These are phyloP conservation scores for Mycogona germanica DNA, from an alignment of 2,888 invertebrate genomes.

Conservation along the genomic window DNA sequence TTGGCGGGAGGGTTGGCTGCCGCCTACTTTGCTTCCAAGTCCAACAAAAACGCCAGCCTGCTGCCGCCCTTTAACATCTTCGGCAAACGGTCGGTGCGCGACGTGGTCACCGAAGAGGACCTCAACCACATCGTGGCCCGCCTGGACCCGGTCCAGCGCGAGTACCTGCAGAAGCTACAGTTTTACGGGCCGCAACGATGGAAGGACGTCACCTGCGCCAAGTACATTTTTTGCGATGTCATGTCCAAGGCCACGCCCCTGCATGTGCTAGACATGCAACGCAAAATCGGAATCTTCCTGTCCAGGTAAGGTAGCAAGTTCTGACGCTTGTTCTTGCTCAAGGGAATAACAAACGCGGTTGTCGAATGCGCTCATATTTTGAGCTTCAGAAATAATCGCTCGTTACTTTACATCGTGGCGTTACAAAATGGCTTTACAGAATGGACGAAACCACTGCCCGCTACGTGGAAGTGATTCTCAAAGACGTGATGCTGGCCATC, in stretches of 20 bases:
- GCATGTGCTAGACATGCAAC: constrained; percentile 20
- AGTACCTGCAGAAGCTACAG: constrained; percentile 21
- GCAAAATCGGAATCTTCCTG: constrained; percentile 20
- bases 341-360: neutral
- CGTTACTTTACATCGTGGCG: too few species aligned
- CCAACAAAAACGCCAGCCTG: neutral
- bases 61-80: constrained; percentile 11
- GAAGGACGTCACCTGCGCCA: constrained; percentile 22
- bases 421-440: constrained; percentile 11
- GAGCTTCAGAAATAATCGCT: too few species aligned
- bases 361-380: neutral
- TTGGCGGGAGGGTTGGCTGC: constrained; percentile 16
- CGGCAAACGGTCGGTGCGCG: constrained; percentile 14
- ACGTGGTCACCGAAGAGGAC: constrained; percentile 20
- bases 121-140: constrained; percentile 18
- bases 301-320: constrained; percentile 17
- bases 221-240: constrained; percentile 21
- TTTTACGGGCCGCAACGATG: constrained; percentile 20
- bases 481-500: constrained; percentile 20
- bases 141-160: constrained; percentile 20
- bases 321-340: too few species aligned
- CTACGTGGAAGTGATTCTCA: constrained; percentile 21
- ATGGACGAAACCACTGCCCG: constrained; percentile 20
- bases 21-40: constrained; percentile 10
- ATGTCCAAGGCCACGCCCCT: constrained; percentile 21